phyloP scores from a whole-genome alignment of 2,888 invertebrate species.

The Tachina lurida region DNA sequence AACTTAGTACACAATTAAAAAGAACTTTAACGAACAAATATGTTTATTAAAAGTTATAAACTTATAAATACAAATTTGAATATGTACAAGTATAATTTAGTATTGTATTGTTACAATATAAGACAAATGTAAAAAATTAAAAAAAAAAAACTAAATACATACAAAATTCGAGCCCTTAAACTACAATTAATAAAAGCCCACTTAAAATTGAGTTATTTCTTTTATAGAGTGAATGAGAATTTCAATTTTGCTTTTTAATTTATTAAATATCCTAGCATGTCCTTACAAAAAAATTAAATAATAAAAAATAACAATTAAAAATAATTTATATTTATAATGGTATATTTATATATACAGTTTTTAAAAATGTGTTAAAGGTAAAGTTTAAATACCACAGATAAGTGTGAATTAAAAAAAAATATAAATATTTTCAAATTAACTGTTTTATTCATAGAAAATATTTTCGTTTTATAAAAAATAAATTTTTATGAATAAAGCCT shows the following conservation, averaged over 20 bases:
- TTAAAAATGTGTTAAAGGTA: conserved; percentile 26
- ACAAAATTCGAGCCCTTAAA: conserved; percentile 52
- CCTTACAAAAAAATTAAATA: conserved; percentile 29
- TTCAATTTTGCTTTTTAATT: conserved; percentile 10
- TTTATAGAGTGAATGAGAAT: conserved; percentile 38
- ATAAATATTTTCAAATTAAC: conserved; percentile 8
- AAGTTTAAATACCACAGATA: conserved; percentile 56
- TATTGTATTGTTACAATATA: conserved; percentile 21
- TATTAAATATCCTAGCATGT: neutral
- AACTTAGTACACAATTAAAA: conserved; percentile 38
- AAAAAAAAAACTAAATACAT: conserved; percentile 21
- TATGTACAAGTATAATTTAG: conserved; percentile 63
- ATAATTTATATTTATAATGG: conserved; percentile 18
- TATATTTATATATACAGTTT: conserved; percentile 41
- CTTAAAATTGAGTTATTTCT: neutral
- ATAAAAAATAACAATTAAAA: conserved; percentile 43
- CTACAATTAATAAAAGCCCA: conserved; percentile 39
- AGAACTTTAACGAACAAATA: conserved; percentile 62
- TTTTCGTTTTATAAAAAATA: no score
- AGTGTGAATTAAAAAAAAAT: conserved; percentile 36
- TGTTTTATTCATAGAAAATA: no score
- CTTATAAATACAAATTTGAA: conserved; percentile 53
- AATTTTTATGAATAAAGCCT: no score
- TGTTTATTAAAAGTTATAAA: conserved; percentile 54
- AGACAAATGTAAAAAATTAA: conserved; percentile 9